Evolutionary conservation across 2,113 vertebrate genomes (phyloP).

Genomic region (Excalfactoria chinensis): DNA sequence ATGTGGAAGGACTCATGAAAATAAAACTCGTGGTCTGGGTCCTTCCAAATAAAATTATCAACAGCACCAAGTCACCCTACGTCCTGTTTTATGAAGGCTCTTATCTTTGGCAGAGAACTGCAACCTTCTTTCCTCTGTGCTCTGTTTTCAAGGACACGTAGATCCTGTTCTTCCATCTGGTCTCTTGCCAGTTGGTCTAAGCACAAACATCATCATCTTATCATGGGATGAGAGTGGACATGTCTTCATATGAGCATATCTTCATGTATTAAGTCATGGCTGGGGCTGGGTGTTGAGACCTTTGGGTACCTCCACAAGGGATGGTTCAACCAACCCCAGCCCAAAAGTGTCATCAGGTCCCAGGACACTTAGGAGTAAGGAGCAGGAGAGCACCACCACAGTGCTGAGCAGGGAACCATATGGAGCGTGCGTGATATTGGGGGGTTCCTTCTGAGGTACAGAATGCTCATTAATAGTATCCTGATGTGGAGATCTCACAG

Average conservation of each 20-base stretch:
- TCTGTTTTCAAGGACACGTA: background rate
- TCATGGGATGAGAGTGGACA: background rate
- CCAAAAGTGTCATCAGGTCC: background rate
- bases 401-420: background rate
- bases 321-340: background rate
- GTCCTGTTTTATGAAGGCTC: background rate
- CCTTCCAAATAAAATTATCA: background rate
- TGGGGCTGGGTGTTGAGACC: background rate
- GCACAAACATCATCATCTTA: background rate
- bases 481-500: background rate
- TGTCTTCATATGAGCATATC: background rate
- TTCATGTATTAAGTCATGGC: background rate
- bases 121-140: background rate
- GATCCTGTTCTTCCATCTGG: background rate
- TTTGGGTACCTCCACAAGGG: background rate
- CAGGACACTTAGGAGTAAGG: background rate
- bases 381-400: background rate
- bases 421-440: background rate
- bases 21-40: background rate
- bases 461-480: background rate
- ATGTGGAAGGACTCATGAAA: background rate
- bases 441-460: background rate
- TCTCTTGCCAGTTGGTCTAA: background rate
- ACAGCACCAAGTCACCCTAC: background rate
- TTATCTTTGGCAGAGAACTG: background rate